Evolutionary conservation across 2,797 vertebrate genomes (phyloP).

Genomic region (Scleropages formosus): DNA sequence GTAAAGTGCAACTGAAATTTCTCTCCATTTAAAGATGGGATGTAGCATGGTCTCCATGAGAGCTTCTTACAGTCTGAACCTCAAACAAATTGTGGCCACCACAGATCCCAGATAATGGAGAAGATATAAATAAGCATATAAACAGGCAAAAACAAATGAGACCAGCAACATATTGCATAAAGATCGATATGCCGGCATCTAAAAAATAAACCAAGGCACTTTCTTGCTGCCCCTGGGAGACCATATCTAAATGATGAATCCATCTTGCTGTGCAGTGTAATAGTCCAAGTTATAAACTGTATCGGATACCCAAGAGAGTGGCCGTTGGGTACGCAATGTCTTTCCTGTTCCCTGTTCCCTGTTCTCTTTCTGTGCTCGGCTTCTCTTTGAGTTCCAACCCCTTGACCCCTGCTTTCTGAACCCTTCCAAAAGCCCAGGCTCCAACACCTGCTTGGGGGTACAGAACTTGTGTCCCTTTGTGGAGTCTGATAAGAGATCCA

Average conservation of each 20-base stretch:
- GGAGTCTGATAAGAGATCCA: too few species aligned
- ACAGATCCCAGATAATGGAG: too few species aligned
- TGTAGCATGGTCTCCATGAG: too few species aligned
- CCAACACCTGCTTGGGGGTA: not conserved
- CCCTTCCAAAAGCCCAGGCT: not conserved
- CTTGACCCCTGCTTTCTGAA: not conserved
- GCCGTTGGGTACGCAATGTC: constrained; percentile 5
- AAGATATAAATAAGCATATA: not conserved
- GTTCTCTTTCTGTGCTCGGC: not conserved
- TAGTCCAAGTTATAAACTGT: constrained; percentile 18
- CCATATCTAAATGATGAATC: constrained; percentile 23
- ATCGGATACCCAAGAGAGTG: constrained; percentile 1
- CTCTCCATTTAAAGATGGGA: too few species aligned
- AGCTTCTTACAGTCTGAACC: too few species aligned
- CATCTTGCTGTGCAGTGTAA: constrained; percentile 12
- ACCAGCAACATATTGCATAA: not conserved
- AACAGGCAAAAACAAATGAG: not conserved
- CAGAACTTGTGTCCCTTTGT: not conserved
- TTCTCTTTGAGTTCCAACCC: too few species aligned
- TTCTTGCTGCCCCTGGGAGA: constrained; percentile 17
- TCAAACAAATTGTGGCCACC: too few species aligned
- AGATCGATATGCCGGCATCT: not conserved
- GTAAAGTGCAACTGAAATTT: too few species aligned
- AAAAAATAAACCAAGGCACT: not conserved
- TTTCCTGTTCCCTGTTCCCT: not conserved